phyloP scores from a whole-genome alignment of 2,113 vertebrate species.

The Bufo bufo region DNA sequence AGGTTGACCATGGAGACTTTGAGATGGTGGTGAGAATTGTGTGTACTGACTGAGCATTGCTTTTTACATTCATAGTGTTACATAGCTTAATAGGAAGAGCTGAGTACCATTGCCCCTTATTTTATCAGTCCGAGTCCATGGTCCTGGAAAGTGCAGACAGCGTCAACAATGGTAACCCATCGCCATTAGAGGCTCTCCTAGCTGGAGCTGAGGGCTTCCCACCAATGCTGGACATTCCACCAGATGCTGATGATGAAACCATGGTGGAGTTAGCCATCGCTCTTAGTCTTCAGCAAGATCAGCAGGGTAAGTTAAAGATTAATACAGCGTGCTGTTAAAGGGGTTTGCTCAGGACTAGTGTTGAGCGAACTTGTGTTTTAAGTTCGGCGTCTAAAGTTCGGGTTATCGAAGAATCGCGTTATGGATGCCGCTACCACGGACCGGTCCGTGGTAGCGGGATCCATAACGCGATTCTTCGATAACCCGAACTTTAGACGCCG shows the following conservation, averaged over 20 bases:
- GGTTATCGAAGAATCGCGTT: too few species aligned
- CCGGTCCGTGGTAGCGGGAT: too few species aligned
- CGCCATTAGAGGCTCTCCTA: conserved; percentile 93
- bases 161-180: conserved; percentile 96
- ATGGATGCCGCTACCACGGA: too few species aligned
- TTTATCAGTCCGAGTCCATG: conserved; percentile 93
- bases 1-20: conserved; percentile 96
- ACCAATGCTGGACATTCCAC: conserved; percentile 97
- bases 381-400: too few species aligned
- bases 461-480: too few species aligned
- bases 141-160: conserved; percentile 95
- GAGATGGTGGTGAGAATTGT: conserved; percentile 94
- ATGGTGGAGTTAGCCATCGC: conserved; percentile 98
- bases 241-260: conserved; percentile 97
- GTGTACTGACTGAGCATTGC: neutral
- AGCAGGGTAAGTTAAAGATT: conserved; percentile 82
- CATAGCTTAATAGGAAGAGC: neutral
- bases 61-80: too few species aligned
- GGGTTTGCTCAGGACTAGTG: too few species aligned
- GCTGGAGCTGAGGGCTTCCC: conserved; percentile 97
- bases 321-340: too few species aligned
- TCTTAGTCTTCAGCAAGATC: conserved; percentile 96
- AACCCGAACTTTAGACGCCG: too few species aligned
- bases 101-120: conserved; percentile 48
- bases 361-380: too few species aligned